Base-by-base conservation (phyloP, 1,140 invertebrate genomes). In the Papilio helenus region DNA sequence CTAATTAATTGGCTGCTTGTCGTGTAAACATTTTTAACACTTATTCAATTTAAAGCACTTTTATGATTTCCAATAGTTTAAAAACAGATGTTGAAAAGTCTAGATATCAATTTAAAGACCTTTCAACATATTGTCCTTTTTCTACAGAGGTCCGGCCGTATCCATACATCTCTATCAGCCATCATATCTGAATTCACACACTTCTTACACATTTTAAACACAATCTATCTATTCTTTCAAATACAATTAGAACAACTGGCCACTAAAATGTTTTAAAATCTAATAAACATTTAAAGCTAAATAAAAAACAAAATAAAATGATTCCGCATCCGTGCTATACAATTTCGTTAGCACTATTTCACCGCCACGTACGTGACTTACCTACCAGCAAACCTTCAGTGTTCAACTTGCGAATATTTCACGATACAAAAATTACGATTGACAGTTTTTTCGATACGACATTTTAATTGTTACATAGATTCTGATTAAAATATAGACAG, bases 1-100 rank as follows among this genome's bases (percentile, higher is more conserved):
- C 26, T 65, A 65, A 65, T 65, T 65, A 65, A 65, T 65, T 65
- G 61, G 61, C 61, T 65, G 26, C 61, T 65, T 26, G 23, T 61
- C 58, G 58, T 65, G 61, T 65, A 65, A 29, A 65, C 23, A 65
- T 29, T 26, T 65, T 65, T 29, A 65, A 65, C 8, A 23, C n/a
- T 23, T 23, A 61, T 12, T 23, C 10, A 61, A 8, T 61, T 61
- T 61, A 61, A 61, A 61, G 18, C 0, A 61, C 9, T 23, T 61
- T 61, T 12, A 26, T 61, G 3, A 61, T 26, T 26, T 26, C 1
- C 18, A 55, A 55, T 55, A 49, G 14, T 55, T 55, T n/a, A 18
- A 55, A n/a, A n/a, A 55, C 18, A 55, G n/a, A 55, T 16, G 49
- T 5, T 51, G 49, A 18, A 51, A 51, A 51, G 18, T n/a, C n/a